Conservation (phyloP, 2,797 vertebrate species). For the Phalloptychus januarius region DNA sequence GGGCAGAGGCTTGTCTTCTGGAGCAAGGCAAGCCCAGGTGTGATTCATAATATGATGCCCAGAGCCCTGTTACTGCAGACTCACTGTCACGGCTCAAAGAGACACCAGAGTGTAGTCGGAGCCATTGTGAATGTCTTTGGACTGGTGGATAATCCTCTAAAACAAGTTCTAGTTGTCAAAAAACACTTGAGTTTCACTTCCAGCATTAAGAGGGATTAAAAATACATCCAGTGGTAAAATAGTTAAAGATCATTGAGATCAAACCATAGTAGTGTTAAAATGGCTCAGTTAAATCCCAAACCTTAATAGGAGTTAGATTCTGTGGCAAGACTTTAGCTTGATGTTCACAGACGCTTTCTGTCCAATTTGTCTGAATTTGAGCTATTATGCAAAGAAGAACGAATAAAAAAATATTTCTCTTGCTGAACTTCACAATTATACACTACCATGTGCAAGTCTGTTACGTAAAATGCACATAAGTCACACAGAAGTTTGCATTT, state of each 20-base stretch:
- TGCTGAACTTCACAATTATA: neutral
- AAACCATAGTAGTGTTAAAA: neutral
- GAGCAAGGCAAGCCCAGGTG: conserved; percentile 18
- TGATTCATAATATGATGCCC: conserved; percentile 34
- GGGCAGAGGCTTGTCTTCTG: neutral
- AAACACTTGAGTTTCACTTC: neutral
- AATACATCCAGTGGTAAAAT: neutral
- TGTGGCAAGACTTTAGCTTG: neutral
- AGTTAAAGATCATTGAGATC: neutral
- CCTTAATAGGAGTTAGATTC: neutral
- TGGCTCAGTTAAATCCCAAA: neutral
- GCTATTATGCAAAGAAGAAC: neutral
- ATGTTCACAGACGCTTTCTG: neutral
- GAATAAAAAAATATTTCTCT: neutral
- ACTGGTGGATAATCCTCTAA: neutral
- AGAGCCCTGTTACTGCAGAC: conserved; percentile 7
- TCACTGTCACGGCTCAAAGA: conserved; percentile 20
- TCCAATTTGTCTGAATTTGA: neutral
- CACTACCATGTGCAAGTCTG: neutral
- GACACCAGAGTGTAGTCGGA: conserved; percentile 27
- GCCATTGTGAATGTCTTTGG: conserved; percentile 34
- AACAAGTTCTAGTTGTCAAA: neutral
- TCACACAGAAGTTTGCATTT: neutral
- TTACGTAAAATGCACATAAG: neutral
- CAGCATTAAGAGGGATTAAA: neutral